Percentiles rank a stretch among this genome's conserved stretches.
phyloP scores from a whole-genome alignment of 2,797 vertebrate species.

The Kryptolebias ocellatus region DNA sequence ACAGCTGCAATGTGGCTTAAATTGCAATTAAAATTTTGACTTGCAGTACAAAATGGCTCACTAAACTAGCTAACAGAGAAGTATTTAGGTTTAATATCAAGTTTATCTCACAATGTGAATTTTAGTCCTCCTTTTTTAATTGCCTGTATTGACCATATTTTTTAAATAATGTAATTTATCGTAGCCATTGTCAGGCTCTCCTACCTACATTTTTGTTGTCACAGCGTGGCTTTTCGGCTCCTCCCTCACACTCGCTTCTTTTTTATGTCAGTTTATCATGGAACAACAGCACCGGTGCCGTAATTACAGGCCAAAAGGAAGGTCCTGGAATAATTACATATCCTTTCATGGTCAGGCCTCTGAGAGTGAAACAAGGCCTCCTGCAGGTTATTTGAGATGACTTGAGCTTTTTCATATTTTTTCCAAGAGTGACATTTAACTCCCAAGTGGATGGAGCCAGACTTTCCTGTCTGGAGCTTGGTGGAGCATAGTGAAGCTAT shows the following conservation, averaged over 20 bases:
- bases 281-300: conserved; percentile 60
- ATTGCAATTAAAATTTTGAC: too few relatives aligned
- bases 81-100: neutral
- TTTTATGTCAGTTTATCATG: conserved; percentile 61
- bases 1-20: too few relatives aligned
- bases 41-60: too few relatives aligned
- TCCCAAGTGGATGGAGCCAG: conserved; percentile 43
- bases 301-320: conserved; percentile 76
- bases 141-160: neutral
- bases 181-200: neutral
- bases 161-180: neutral
- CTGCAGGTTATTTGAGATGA: conserved; percentile 73
- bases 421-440: conserved; percentile 69
- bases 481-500: conserved; percentile 63
- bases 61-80: too few relatives aligned
- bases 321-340: conserved; percentile 76
- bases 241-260: conserved; percentile 36
- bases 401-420: conserved; percentile 49
- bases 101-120: too few relatives aligned
- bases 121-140: too few relatives aligned
- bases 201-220: conserved; percentile 17
- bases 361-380: conserved; percentile 66
- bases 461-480: conserved; percentile 50
- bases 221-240: conserved; percentile 24
- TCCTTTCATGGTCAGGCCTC: conserved; percentile 70